Conservation (phyloP, 1,140 invertebrate genomes). For the Oreohelix idahoensis region DNA sequence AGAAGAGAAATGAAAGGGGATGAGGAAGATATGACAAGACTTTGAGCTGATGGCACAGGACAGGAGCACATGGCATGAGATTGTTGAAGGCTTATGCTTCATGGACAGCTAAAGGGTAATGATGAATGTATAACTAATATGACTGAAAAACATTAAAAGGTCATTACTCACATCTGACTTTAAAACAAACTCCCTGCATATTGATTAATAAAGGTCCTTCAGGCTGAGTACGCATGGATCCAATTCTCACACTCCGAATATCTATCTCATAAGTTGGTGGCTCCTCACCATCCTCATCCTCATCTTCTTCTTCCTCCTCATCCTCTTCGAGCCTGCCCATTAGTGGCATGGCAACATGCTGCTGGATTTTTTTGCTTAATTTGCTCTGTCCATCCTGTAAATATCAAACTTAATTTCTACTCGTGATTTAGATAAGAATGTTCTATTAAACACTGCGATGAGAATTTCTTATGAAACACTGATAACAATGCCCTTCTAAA, state of each 20-base stretch:
- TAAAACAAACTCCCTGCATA: slow-evolving; percentile 48
- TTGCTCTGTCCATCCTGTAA: slow-evolving; percentile 32
- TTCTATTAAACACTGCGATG: too few relatives aligned
- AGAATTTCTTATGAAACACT: too few relatives aligned
- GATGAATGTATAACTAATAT: too few relatives aligned
- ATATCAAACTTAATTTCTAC: background rate
- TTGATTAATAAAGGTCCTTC: slow-evolving; percentile 58
- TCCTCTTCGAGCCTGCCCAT: background rate
- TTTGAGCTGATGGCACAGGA: too few relatives aligned
- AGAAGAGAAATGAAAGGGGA: too few relatives aligned
- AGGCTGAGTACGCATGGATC: slow-evolving; percentile 55
- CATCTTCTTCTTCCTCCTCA: slow-evolving; percentile 38
- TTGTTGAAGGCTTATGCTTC: too few relatives aligned
- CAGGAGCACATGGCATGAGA: too few relatives aligned
- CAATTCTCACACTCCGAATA: slow-evolving; percentile 56
- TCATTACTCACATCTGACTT: slow-evolving; percentile 57
- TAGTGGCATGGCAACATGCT: background rate
- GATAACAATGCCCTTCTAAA: too few relatives aligned
- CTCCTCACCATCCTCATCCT: slow-evolving; percentile 38
- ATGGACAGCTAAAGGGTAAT: too few relatives aligned
- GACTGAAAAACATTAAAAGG: too few relatives aligned
- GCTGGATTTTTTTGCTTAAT: slow-evolving; percentile 27
- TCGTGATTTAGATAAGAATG: too few relatives aligned
- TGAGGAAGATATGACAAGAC: too few relatives aligned
- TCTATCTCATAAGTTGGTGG: slow-evolving; percentile 34